Percentiles rank a stretch among this genome's conserved stretches.
Conservation (phyloP, 2,888 invertebrate species). For the Euspilapteryx auroguttella region DNA sequence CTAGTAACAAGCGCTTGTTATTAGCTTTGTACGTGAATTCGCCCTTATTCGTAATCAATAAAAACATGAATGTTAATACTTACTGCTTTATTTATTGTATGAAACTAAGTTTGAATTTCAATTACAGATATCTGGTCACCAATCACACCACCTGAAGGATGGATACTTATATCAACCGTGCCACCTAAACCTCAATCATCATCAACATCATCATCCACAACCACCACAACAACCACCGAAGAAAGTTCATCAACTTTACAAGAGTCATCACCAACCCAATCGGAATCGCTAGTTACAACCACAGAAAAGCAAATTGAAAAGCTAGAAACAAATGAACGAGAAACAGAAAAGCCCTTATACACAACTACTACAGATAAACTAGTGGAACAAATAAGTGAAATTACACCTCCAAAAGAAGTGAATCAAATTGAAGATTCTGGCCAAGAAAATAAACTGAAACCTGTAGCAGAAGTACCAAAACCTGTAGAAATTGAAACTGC, state of each 20-base stretch:
- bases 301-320: no score
- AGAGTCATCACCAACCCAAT: constrained; percentile 10
- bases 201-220: constrained; percentile 12
- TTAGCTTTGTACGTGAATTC: not conserved
- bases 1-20: no score
- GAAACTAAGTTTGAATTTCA: not conserved
- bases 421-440: no score
- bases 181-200: constrained; percentile 31
- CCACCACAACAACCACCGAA: constrained; percentile 13
- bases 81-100: not conserved
- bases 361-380: no score
- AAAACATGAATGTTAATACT: not conserved
- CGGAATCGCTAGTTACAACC: not conserved
- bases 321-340: no score
- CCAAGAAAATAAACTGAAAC: no score
- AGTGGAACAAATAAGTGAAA: not conserved
- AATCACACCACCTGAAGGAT: constrained; percentile 66
- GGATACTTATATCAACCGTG: constrained; percentile 58
- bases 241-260: constrained; percentile 14
- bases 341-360: no score
- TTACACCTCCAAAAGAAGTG: no score
- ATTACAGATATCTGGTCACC: constrained; percentile 63
- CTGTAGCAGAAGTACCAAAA: no score
- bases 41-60: not conserved
- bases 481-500: no score